These are phyloP conservation scores for Byasa hedistus DNA, from an alignment of 2,888 invertebrate genomes.

Conservation along the genomic window DNA sequence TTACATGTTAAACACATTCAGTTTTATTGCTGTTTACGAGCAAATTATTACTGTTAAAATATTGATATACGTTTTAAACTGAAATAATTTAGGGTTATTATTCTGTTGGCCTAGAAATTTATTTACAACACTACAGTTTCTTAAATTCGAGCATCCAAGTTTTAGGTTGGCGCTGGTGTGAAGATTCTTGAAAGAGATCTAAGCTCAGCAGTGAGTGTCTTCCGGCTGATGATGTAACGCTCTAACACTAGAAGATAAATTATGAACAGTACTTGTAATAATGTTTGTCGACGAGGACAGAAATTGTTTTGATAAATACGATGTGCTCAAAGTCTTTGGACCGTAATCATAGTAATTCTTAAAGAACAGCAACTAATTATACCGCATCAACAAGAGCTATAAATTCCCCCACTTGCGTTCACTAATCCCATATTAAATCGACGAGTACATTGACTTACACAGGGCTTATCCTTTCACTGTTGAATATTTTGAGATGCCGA, in stretches of 20 bases:
- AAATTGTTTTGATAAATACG: too few species aligned
- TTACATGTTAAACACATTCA: not conserved
- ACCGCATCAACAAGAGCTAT: constrained; percentile 7
- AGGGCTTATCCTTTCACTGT: constrained; percentile 27
- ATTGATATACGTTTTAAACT: not conserved
- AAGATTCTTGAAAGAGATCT: too few species aligned
- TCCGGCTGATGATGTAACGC: too few species aligned
- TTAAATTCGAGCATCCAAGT: too few species aligned
- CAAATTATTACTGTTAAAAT: not conserved
- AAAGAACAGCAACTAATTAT: not conserved
- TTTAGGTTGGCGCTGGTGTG: too few species aligned
- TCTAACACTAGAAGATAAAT: too few species aligned
- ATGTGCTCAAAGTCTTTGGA: not conserved
- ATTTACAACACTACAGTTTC: not conserved
- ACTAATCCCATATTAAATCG: constrained; percentile 24
- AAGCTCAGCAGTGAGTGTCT: too few species aligned
- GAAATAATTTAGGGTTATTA: not conserved
- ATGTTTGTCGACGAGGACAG: too few species aligned
- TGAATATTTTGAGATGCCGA: constrained; percentile 20
- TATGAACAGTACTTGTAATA: too few species aligned
- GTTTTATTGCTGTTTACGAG: constrained; percentile 1
- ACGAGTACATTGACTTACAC: constrained; percentile 24
- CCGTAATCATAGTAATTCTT: not conserved
- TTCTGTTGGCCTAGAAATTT: not conserved
- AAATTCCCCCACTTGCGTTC: constrained; percentile 3